These are phyloP conservation scores for Drosophila nr. perissopoda DNA, from an alignment of 2,888 invertebrate species.

Conservation along the genomic window DNA sequence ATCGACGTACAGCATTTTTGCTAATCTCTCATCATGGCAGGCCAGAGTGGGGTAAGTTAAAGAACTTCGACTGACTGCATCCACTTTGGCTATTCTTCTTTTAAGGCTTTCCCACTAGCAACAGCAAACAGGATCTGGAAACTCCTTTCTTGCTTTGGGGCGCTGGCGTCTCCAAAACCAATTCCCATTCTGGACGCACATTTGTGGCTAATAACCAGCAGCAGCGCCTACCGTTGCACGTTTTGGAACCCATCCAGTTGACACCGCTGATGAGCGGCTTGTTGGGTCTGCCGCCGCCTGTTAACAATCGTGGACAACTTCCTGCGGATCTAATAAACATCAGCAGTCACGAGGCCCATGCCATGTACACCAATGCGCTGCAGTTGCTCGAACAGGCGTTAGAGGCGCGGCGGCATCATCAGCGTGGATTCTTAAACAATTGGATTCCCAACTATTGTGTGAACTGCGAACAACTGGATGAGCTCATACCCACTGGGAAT, in stretches of 20 bases:
- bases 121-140: slow-evolving; percentile 93
- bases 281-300: slow-evolving; percentile 93
- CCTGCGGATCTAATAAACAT: slow-evolving; percentile 71
- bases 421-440: slow-evolving; percentile 51
- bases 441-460: slow-evolving; percentile 52
- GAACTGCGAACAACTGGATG: slow-evolving; percentile 45
- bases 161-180: slow-evolving; percentile 88
- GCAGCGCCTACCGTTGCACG: slow-evolving; percentile 85
- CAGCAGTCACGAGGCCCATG: slow-evolving; percentile 86
- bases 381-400: slow-evolving; percentile 89
- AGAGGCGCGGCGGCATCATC: slow-evolving; percentile 63
- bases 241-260: slow-evolving; percentile 95
- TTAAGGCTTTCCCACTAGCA: slow-evolving; percentile 85
- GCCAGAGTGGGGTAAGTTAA: slow-evolving; percentile 94
- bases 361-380: slow-evolving; percentile 90
- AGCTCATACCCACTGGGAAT: slow-evolving; percentile 11
- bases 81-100: background rate
- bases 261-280: slow-evolving; percentile 94
- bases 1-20: slow-evolving; percentile 92
- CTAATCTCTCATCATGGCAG: slow-evolving; percentile 98
- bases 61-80: background rate
- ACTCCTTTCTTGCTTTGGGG: slow-evolving; percentile 98
- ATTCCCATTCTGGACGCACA: slow-evolving; percentile 18
- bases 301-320: slow-evolving; percentile 88
- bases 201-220: slow-evolving; percentile 45